Base-by-base conservation (phyloP, 2,797 vertebrate genomes). In the Hypotaenidia okinawae region DNA sequence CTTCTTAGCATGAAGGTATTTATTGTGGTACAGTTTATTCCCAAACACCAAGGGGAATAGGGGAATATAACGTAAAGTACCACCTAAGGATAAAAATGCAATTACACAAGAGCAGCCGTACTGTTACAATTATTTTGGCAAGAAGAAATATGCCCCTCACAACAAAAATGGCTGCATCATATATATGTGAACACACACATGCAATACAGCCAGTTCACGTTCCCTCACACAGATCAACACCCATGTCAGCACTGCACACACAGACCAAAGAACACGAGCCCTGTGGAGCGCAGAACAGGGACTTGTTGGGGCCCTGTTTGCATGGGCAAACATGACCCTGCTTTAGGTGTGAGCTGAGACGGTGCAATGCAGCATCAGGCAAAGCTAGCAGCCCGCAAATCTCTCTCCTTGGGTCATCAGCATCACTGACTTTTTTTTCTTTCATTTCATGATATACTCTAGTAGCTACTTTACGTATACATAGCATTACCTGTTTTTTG, bases 271-370 rank as follows among this genome's bases (percentile, higher is more conserved):
- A 55, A 37, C 47, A 74, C 39, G 61, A 73, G 23, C 1, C 1
- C 37, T 51, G 25, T 7, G 14, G 78, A 73, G 52, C 45, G 49
- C 41, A 79, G 33, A 21, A 55, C 9, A n/a, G 14, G 25, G 21
- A 69, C 25, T 41, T 45, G 39, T 7, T 0, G 0, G 17, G 33
- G 16, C 6, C 14, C 9, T 27, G 11, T 54, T 43, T 66, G 32
- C 13, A 5, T 49, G 24, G 25, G 10, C 28, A 78, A 75, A 63
- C 21, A 30, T 8, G n/a, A 47, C 4, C 1, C 8, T 16, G 52
- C 76, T 84, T 74, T 68, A 81, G 32, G 27, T 10, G 11, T 21
- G 25, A 75, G 58, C 33, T 62, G 28, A 25, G 27, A 58, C 32
- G 43, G 45, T 45, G 61, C 35, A 88, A 1, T 17, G 25, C 69